phyloP scores from a whole-genome alignment of 2,888 invertebrate species.

The Deilephila elpenor region DNA sequence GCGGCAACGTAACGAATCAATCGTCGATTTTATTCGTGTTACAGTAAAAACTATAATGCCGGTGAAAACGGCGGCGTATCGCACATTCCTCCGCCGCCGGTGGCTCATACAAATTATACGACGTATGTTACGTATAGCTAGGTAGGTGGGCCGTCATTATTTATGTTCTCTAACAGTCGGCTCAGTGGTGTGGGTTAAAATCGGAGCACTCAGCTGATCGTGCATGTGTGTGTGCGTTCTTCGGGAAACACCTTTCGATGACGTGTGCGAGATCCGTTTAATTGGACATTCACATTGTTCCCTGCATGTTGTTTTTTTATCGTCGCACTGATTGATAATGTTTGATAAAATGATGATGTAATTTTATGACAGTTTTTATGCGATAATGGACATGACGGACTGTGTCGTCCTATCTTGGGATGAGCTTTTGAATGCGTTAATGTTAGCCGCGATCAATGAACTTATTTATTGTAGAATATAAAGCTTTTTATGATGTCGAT shows the following conservation, averaged over 20 bases:
- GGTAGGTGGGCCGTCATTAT: slow-evolving; percentile 84
- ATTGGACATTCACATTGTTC: slow-evolving; percentile 84
- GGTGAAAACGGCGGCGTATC: slow-evolving; percentile 74
- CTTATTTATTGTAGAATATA: neutral
- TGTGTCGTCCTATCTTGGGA: slow-evolving; percentile 11
- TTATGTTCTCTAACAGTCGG: slow-evolving; percentile 84
- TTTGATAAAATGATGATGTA: slow-evolving; percentile 50
- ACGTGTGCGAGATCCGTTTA: slow-evolving; percentile 82
- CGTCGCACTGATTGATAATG: slow-evolving; percentile 53
- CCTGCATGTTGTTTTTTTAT: slow-evolving; percentile 69
- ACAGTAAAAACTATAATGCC: slow-evolving; percentile 70
- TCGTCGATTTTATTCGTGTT: slow-evolving; percentile 68
- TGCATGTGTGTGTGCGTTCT: slow-evolving; percentile 76
- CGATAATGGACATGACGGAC: neutral
- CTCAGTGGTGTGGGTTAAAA: slow-evolving; percentile 82
- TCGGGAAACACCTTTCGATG: slow-evolving; percentile 85
- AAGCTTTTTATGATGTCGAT: neutral
- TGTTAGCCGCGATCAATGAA: neutral
- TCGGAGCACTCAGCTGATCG: slow-evolving; percentile 84
- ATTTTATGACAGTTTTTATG: slow-evolving; percentile 41
- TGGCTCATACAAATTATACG: slow-evolving; percentile 82
- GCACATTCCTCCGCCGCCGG: slow-evolving; percentile 74
- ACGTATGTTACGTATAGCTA: slow-evolving; percentile 81
- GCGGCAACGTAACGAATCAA: slow-evolving; percentile 56
- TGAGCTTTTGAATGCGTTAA: slow-evolving; percentile 7